phyloP scores from a whole-genome alignment of 2,888 invertebrate species.

The Argyresthia albistria region DNA sequence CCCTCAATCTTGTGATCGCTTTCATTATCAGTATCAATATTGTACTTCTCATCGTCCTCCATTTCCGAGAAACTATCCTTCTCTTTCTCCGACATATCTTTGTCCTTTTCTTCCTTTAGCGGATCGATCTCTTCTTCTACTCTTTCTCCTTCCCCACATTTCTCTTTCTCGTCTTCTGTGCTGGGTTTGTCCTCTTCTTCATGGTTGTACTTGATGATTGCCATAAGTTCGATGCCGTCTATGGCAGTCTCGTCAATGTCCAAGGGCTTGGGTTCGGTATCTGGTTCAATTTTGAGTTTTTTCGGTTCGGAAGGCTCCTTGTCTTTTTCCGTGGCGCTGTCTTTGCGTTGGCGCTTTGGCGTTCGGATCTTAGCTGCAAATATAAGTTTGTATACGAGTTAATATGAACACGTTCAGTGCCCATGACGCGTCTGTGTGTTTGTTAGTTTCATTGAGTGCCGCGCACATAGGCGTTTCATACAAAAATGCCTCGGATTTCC shows the following conservation, averaged over 20 bases:
- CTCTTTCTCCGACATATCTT: conserved; percentile 44
- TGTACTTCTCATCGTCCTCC: conserved; percentile 64
- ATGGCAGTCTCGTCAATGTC: conserved; percentile 64
- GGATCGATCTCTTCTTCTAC: not conserved
- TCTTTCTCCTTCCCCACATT: not conserved
- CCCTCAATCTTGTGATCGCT: conserved; percentile 47
- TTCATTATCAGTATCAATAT: conserved; percentile 61
- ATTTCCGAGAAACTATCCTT: conserved; percentile 65
- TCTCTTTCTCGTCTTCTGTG: conserved; percentile 49
- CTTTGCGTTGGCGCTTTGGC: conserved; percentile 68
- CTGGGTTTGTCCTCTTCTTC: conserved; percentile 38
- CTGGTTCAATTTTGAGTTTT: conserved; percentile 46
- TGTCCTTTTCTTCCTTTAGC: conserved; percentile 14
- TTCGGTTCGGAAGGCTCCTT: conserved; percentile 39
- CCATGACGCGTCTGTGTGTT: too few species aligned
- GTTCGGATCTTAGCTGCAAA: conserved; percentile 48
- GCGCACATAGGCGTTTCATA: too few species aligned
- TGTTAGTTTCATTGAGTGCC: too few species aligned
- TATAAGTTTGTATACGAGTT: not conserved
- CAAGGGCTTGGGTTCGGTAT: conserved; percentile 34
- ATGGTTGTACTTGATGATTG: conserved; percentile 41
- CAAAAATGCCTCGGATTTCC: too few species aligned
- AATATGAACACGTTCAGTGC: not conserved
- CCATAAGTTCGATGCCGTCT: conserved; percentile 66
- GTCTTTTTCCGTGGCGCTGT: conserved; percentile 72